Evolutionary conservation across 1,140 invertebrate species (phyloP).

Genomic region (Papilio helenus): DNA sequence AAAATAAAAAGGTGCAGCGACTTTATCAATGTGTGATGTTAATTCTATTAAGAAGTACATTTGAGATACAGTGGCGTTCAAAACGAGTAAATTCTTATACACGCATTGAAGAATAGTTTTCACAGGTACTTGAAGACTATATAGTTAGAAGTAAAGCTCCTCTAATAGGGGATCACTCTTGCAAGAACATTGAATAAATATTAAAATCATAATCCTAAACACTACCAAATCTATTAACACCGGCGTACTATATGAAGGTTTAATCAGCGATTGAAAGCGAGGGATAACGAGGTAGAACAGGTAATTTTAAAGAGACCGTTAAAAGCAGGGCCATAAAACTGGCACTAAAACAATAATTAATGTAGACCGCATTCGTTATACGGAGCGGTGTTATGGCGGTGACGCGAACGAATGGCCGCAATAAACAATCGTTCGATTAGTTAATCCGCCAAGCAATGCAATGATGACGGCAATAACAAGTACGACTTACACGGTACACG

Average conservation of each 20-base stretch:
- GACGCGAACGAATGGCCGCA: conserved; percentile 54
- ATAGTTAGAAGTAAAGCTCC: background rate
- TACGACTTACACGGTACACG: conserved; percentile 18
- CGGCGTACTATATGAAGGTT: conserved; percentile 10
- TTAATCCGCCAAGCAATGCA: conserved; percentile 57
- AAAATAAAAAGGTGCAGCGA: background rate
- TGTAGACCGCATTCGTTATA: conserved; percentile 71
- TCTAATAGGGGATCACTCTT: background rate
- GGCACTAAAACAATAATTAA: conserved; percentile 77
- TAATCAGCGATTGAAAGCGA: conserved; percentile 55
- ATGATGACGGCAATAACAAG: conserved; percentile 39
- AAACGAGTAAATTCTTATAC: background rate
- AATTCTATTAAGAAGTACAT: background rate
- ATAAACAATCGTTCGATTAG: conserved; percentile 72
- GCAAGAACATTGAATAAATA: background rate
- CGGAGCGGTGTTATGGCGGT: conserved; percentile 57
- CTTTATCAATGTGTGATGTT: background rate
- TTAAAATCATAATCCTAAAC: background rate
- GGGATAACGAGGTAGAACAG: conserved; percentile 66
- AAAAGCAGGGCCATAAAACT: conserved; percentile 70
- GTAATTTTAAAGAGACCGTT: conserved; percentile 71
- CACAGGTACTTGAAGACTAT: background rate
- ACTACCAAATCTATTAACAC: conserved; percentile 9
- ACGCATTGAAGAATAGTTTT: background rate
- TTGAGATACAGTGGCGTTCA: background rate